Evolutionary conservation across 2,888 invertebrate species (phyloP), one percentile per base, ranked within the genome.

Genomic region (Lordiphosa andalusiaca): DNA sequence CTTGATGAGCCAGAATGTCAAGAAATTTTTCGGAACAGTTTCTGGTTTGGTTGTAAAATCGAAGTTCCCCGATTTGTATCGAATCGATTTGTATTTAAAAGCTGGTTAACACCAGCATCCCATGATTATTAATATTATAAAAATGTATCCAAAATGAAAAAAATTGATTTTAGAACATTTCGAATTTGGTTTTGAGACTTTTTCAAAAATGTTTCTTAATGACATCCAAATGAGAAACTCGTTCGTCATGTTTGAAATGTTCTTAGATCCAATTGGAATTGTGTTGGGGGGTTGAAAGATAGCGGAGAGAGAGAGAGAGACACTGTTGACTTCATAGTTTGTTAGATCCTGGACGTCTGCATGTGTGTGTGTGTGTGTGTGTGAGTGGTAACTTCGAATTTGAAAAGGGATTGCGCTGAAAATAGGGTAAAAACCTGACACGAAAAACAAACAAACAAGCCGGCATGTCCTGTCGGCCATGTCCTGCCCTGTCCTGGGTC

Each of bases 401-500:
- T 54, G 30, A 55, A 57, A 78, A 70, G 55, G 63, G 69, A 72
- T 39, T 62, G 67, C 75, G 65, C 57, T 69, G 72, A 58, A 85
- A 78, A 78, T 78, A 78, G 78, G 78, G 78, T 78, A 78, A 78
- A 78, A 85, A 85, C 84, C 85, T 78, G 85, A 85, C 78, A 73
- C 70, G 84, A 69, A 85, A 84, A 78, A 80, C 73, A 83, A 78
- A 78, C 84, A 83, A 78, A 60, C 83, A 62, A 58, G 53, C 63
- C 53, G 62, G 53, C 71, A 71, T 42, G 55, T 59, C 53, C 47
- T 44, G 42, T 37, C 38, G 49, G 38, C 49, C 38, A 49, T 50
- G 67, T 63, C 62, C 62, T 67, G 63, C 41, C 41, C 35, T 21
- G 37, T 33, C 36, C 36, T 19, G 13, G 64, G 59, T 67, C 64